A percentile compares a stretch with the other conserved stretches of the same genome.
Conservation (phyloP, 2,888 invertebrate species). For the Lysandra coridon region DNA sequence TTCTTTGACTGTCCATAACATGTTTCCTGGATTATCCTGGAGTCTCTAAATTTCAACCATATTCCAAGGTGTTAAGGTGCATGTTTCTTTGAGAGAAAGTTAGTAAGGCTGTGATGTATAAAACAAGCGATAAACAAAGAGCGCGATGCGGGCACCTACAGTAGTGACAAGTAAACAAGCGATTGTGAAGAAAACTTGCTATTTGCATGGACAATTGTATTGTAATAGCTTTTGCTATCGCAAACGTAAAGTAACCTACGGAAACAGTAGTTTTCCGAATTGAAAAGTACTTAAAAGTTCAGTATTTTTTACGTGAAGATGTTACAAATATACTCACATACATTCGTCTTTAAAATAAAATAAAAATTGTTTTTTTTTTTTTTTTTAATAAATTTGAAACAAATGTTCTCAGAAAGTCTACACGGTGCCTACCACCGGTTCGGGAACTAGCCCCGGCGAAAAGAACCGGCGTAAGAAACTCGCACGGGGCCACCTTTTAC, state of each 20-base stretch:
- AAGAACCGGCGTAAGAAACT: too few species aligned
- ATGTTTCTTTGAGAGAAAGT: not conserved
- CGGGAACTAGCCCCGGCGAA: too few species aligned
- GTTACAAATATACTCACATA: too few species aligned
- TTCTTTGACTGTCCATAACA: not conserved
- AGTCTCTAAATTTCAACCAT: not conserved
- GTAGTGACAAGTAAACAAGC: constrained; percentile 4
- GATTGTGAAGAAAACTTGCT: constrained; percentile 8
- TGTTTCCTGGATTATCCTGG: not conserved
- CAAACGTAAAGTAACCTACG: not conserved
- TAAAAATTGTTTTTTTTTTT: too few species aligned
- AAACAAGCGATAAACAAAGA: not conserved
- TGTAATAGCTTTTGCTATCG: not conserved
- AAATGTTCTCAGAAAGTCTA: too few species aligned
- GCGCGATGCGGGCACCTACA: constrained; percentile 6
- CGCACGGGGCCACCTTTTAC: too few species aligned
- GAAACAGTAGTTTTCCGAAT: not conserved
- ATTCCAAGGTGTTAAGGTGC: not conserved
- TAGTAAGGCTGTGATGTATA: not conserved
- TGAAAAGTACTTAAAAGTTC: not conserved
- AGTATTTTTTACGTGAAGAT: too few species aligned
- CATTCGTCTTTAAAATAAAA: too few species aligned
- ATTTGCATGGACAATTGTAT: not conserved
- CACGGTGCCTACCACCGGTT: too few species aligned
- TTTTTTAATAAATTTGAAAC: too few species aligned